These are phyloP conservation scores for Acanthurus tractus DNA, from an alignment of 2,797 vertebrate species.

Conservation along the genomic window DNA sequence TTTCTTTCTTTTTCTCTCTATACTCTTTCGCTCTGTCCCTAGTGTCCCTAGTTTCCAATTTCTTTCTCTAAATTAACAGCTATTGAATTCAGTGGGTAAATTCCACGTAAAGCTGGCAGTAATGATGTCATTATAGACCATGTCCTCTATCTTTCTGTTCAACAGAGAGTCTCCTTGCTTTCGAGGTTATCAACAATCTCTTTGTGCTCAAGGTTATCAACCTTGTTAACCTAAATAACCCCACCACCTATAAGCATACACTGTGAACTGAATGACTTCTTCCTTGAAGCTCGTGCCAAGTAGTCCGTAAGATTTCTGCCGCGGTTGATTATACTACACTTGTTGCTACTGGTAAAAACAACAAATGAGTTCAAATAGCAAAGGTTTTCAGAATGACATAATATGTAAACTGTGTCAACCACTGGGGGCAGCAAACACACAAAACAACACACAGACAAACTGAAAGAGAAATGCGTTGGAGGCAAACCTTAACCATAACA, in stretches of 20 bases:
- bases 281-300: neutral
- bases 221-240: neutral
- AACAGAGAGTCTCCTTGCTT: neutral
- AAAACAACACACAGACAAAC: no score
- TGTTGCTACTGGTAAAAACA: neutral
- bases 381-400: neutral
- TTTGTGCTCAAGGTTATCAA: neutral
- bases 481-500: neutral
- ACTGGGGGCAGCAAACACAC: neutral
- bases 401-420: neutral
- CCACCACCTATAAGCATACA: neutral
- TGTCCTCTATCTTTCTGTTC: slow-evolving; percentile 1
- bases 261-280: neutral
- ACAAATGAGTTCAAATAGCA: neutral
- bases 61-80: slow-evolving; percentile 38
- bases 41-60: neutral
- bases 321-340: neutral
- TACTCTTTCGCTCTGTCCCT: neutral
- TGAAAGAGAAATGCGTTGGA: no score
- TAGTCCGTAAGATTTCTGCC: neutral
- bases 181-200: neutral
- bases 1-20: slow-evolving; percentile 3
- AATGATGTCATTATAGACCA: slow-evolving; percentile 21
- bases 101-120: slow-evolving; percentile 13
- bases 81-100: slow-evolving; percentile 24